Conservation (phyloP, 2,888 invertebrate species). For the Pollenia labialis region DNA sequence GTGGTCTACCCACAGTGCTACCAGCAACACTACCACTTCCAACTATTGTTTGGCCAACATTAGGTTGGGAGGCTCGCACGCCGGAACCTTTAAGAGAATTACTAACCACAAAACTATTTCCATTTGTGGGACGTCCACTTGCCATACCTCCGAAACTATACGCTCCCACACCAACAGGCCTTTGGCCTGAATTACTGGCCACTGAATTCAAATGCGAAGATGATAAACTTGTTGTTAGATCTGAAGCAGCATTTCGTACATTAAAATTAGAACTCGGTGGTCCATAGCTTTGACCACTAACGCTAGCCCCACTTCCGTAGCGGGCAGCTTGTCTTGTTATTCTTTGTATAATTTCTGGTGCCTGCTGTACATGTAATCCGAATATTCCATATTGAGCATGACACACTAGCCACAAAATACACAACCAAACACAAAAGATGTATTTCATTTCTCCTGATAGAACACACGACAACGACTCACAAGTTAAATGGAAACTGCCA, state of each 20-base stretch:
- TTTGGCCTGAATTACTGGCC: constrained; percentile 24
- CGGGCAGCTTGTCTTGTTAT: constrained; percentile 68
- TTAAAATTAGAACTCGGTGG: constrained; percentile 48
- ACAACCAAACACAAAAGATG: constrained; percentile 65
- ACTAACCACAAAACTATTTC: constrained; percentile 73
- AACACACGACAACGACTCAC: constrained; percentile 10
- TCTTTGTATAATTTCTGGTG: constrained; percentile 68
- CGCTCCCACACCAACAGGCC: constrained; percentile 67
- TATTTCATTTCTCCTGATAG: constrained; percentile 55
- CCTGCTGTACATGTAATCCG: constrained; percentile 62
- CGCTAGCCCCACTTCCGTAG: constrained; percentile 23
- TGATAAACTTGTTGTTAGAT: constrained; percentile 40
- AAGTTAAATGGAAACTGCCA: constrained; percentile 61
- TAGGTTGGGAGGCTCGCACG: constrained; percentile 26
- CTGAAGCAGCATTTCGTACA: constrained; percentile 39
- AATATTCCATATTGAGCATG: constrained; percentile 41
- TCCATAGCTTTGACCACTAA: constrained; percentile 12
- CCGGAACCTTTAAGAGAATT: constrained; percentile 42
- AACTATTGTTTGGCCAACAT: constrained; percentile 45
- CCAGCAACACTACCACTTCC: constrained; percentile 53
- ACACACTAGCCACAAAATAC: constrained; percentile 58
- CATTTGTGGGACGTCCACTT: constrained; percentile 74
- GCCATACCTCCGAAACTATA: constrained; percentile 74
- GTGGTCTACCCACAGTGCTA: constrained; percentile 48
- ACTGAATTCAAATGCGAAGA: constrained; percentile 38